Percentiles rank a stretch among this genome's conserved stretches.
phyloP scores from a whole-genome alignment of 2,888 invertebrate genomes.

The Hemaris fuciformis region DNA sequence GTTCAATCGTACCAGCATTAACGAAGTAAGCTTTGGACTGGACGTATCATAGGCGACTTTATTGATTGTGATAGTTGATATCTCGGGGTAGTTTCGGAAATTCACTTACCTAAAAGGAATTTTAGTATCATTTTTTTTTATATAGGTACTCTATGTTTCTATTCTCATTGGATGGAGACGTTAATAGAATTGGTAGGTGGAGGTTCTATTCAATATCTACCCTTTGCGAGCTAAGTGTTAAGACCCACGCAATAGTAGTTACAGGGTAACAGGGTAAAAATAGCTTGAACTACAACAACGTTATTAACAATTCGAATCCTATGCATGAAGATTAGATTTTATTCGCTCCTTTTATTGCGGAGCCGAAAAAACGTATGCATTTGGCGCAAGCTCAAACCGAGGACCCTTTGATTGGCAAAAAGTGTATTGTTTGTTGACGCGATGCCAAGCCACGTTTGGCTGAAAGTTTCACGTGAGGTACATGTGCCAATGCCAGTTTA shows the following conservation, averaged over 20 bases:
- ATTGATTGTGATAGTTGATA: not conserved
- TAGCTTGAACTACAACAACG: not conserved
- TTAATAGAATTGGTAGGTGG: too few relatives aligned
- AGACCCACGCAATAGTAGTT: too few relatives aligned
- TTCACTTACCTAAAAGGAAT: not conserved
- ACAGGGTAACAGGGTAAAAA: too few relatives aligned
- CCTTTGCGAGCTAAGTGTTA: too few relatives aligned
- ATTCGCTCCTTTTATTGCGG: not conserved
- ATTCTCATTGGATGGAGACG: too few relatives aligned
- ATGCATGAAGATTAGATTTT: not conserved
- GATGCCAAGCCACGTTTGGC: slow-evolving; percentile 15
- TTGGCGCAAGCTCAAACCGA: slow-evolving; percentile 13
- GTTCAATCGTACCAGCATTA: slow-evolving; percentile 28
- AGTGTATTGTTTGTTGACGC: slow-evolving; percentile 13
- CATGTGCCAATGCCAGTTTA: not conserved
- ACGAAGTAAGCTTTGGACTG: not conserved
- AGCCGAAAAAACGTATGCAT: not conserved
- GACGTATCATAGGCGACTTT: not conserved
- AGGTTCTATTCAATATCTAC: too few relatives aligned
- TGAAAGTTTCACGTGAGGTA: not conserved
- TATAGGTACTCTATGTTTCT: too few relatives aligned
- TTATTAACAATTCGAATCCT: not conserved
- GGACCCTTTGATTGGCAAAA: slow-evolving; percentile 18
- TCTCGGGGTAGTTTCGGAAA: not conserved
- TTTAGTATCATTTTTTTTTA: not conserved